Evolutionary conservation across 2,797 vertebrate genomes (phyloP), one percentile per base, ranked within the genome.

Genomic region (Schizopygopsis malacanthus): DNA sequence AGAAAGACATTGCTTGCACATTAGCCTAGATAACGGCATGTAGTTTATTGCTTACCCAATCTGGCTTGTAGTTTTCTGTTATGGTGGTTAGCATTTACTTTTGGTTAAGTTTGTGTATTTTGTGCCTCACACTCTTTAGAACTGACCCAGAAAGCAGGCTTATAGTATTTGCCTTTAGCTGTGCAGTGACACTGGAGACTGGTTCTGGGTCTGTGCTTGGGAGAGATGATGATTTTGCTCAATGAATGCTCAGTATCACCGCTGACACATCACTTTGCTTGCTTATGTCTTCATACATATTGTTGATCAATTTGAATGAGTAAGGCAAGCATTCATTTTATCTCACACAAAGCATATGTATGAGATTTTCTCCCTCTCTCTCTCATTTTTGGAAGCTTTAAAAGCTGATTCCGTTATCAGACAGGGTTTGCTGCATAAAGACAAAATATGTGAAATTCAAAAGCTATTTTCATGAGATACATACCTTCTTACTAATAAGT

Each of bases 241-340:
- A 82, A 59, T 84, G 43, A 45, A 84, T 39, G 82, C 67, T 90
- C 59, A n/a, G 79, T 78, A 87, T 90, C 47, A 81, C 63, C 84
- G 78, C 72, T 81, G 63, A 85, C 78, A 85, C 84, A 69, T 82
- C 67, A 82, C 75, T 82, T 80, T 52, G 28, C 82, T 78, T 63
- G 70, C 86, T 86, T 88, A 56, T 45, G 37, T 65, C 47, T n/a
- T 70, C 47, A 16, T 76, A 70, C 18, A 86, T 52, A 54, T 63
- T 28, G 37, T 41, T 77, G 33, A 59, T 82, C 20, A 22, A 85
- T 22, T 43, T 45, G 65, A 70, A 52, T 33, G n/a, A n/a, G 73
- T 16, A 72, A 33, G 56, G 75, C 72, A 47, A 61, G 56, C 80
- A 87, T 81, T 63, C 37, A 71, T 77, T 76, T 18, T 39, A 63